phyloP scores from a whole-genome alignment of 2,888 invertebrate genomes.

The Isoperla grammatica region DNA sequence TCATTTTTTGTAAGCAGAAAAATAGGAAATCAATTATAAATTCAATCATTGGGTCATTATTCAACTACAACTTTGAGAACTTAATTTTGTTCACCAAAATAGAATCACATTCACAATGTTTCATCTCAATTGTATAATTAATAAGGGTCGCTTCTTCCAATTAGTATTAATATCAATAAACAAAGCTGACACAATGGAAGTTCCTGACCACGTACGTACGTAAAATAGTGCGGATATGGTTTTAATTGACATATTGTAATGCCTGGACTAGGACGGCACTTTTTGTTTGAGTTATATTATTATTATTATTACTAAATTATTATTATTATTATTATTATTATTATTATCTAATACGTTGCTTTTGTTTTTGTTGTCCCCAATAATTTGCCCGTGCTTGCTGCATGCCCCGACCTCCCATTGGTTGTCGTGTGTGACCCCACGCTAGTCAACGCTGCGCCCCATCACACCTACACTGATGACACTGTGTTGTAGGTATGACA shows the following conservation, averaged over 20 bases:
- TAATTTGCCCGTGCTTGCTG: slow-evolving; percentile 20
- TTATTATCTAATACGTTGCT: slow-evolving; percentile 15
- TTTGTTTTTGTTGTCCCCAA: slow-evolving; percentile 16
- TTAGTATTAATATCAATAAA: too few species aligned
- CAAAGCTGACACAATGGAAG: slow-evolving; percentile 30
- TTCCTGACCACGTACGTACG: slow-evolving; percentile 24
- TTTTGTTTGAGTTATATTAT: slow-evolving; percentile 21
- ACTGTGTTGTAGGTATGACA: too few species aligned
- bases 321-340: slow-evolving; percentile 7
- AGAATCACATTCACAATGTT: too few species aligned
- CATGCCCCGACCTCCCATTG: slow-evolving; percentile 16
- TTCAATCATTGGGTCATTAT: too few species aligned
- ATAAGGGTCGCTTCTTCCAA: too few species aligned
- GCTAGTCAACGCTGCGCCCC: too few species aligned
- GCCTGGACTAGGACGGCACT: slow-evolving; percentile 32
- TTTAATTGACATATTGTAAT: slow-evolving; percentile 29
- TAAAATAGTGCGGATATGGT: slow-evolving; percentile 29
- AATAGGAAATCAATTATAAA: too few species aligned
- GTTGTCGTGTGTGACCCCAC: slow-evolving; percentile 18
- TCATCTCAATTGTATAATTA: too few species aligned
- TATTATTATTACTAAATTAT: slow-evolving; percentile 6
- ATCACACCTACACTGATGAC: too few species aligned
- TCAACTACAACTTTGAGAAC: too few species aligned
- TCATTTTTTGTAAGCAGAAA: too few species aligned
- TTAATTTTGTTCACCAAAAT: too few species aligned